Base-by-base conservation (phyloP, 2,888 invertebrate species). In the Flabesymbios commensalis region DNA sequence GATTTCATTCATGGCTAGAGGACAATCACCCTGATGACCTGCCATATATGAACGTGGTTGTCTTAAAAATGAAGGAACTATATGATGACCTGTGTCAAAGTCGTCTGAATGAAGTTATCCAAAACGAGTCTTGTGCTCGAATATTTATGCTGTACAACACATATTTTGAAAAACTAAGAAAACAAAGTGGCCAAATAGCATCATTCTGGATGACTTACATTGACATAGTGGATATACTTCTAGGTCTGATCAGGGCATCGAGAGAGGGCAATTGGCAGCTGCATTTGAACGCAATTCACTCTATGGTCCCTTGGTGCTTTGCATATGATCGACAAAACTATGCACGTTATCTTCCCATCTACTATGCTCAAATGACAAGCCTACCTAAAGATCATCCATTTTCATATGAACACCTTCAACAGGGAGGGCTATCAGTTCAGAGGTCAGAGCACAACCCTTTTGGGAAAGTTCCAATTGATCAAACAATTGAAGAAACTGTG, bases 281-380 rank as follows among this genome's bases (percentile, higher is more conserved):
- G 17, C 71, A 70, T 43, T 58, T 72, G 1, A 17, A 42, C 29
- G 39, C 55, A 2, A 61, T 70, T n/a, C 22, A 53, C 4, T n/a
- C 17, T 2, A 58, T 70, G 61, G 61, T 70, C 28, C 70, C 64
- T 4, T 71, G 67, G 65, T 62, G 57, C 33, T 72, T 71, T 59
- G 71, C 70, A 3, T 69, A 69, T 54, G 69, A 72, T 45, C 57
- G 42, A 10, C 33, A 62, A 7, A 72, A 72, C 47, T 70, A 72
- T 52, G 65, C 71, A 19, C 31, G 70, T 10, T 45, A 45, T 45
- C 39, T 36, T n/a, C n/a, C n/a, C n/a, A n/a, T n/a, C n/a, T n/a
- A n/a, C n/a, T n/a, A n/a, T n/a, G n/a, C n/a, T n/a, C n/a, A n/a
- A n/a, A n/a, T n/a, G n/a, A n/a, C n/a, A n/a, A n/a, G n/a, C n/a